These are phyloP conservation scores for Chesias legatella DNA, from an alignment of 2,888 invertebrate species.

Conservation along the genomic window DNA sequence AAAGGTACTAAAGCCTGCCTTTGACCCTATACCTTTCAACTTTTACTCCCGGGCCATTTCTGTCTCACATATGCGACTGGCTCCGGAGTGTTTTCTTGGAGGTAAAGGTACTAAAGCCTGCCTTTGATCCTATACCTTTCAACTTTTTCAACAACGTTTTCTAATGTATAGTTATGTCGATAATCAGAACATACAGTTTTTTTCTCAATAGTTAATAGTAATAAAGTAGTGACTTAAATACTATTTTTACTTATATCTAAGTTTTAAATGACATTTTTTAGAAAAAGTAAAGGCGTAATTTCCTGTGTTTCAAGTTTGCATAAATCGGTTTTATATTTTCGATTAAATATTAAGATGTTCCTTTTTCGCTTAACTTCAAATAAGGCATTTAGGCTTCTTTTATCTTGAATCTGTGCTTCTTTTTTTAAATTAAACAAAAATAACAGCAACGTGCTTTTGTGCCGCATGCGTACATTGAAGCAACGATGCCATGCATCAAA, in stretches of 20 bases:
- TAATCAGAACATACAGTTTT: conserved; percentile 9
- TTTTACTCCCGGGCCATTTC: too few relatives aligned
- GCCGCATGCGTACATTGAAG: conserved; percentile 10
- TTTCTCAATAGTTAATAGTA: conserved; percentile 5
- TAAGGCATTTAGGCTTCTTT: conserved; percentile 10
- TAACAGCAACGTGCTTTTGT: conserved; percentile 11
- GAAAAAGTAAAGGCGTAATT: conserved; percentile 8
- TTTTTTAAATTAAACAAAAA: conserved; percentile 11
- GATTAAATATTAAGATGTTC: conserved; percentile 6
- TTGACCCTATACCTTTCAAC: too few relatives aligned
- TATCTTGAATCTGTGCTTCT: conserved; percentile 11
- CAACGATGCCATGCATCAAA: conserved; percentile 12
- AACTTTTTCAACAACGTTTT: too few relatives aligned
- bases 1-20: too few relatives aligned
- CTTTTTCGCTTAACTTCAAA: conserved; percentile 8
- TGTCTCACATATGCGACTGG: too few relatives aligned
- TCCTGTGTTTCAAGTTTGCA: conserved; percentile 12
- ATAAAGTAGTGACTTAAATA: conserved; percentile 8
- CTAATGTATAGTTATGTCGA: conserved; percentile 10
- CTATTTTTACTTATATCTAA: conserved; percentile 11
- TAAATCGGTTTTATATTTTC: conserved; percentile 14
- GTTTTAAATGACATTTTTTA: conserved; percentile 6
- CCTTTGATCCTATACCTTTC: too few relatives aligned
- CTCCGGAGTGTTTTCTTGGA: too few relatives aligned
- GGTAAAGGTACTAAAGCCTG: too few relatives aligned